phyloP scores from a whole-genome alignment of 1,140 invertebrate genomes.

The Oscheius sp. region DNA sequence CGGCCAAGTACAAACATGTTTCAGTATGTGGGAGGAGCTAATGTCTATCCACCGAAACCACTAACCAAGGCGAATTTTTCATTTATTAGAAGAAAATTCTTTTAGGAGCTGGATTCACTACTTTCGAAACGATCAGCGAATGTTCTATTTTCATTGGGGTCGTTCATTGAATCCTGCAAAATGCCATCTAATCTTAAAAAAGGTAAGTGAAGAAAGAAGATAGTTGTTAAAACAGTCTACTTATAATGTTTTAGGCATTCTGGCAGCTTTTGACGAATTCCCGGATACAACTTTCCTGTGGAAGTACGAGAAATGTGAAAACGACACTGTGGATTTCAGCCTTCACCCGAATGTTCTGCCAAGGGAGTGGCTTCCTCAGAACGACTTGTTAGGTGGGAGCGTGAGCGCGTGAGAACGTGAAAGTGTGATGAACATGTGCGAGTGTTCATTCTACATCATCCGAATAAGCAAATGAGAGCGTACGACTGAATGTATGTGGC shows the following conservation, averaged over 20 bases:
- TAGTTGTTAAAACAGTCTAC: background rate
- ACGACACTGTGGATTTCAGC: background rate
- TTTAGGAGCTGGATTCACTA: no score
- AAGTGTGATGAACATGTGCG: no score
- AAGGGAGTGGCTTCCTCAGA: background rate
- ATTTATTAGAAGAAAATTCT: no score
- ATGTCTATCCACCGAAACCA: background rate
- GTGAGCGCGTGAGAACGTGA: no score
- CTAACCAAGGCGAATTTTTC: background rate
- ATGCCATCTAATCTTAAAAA: background rate
- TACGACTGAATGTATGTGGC: no score
- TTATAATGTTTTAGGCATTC: no score
- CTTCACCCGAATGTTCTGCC: background rate
- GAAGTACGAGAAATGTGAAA: background rate
- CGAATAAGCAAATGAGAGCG: no score
- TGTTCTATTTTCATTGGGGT: background rate
- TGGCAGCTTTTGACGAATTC: background rate
- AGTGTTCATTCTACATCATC: no score
- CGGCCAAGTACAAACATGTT: background rate
- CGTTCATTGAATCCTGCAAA: background rate
- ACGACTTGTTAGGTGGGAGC: background rate
- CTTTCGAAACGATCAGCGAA: no score
- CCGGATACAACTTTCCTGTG: background rate
- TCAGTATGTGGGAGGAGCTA: conserved; percentile 2
- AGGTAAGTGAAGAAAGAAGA: background rate